These are phyloP conservation scores for Cyprinella venusta DNA, from an alignment of 2,797 vertebrate genomes.

Conservation along the genomic window DNA sequence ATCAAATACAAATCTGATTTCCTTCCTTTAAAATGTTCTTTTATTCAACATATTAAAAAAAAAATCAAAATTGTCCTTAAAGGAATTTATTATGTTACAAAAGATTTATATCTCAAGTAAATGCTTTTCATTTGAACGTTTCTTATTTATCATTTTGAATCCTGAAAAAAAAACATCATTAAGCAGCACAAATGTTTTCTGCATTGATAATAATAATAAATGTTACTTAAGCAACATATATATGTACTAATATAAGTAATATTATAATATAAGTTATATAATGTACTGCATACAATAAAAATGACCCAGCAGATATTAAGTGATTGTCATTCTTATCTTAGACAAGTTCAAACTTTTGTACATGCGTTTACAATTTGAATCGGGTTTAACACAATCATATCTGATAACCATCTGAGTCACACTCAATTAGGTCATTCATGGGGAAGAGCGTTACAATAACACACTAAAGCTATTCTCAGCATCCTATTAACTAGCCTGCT, in stretches of 20 bases:
- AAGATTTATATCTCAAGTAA: not conserved
- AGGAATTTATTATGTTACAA: not conserved
- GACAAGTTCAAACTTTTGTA: constrained; percentile 40
- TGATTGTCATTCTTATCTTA: constrained; percentile 46
- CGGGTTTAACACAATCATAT: constrained; percentile 39
- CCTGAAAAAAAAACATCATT: not conserved
- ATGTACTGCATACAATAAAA: not conserved
- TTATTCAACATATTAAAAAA: not conserved
- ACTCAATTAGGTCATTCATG: constrained; percentile 53
- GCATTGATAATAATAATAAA: not conserved
- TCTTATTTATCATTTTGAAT: not conserved
- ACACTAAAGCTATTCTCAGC: constrained; percentile 28
- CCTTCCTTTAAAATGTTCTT: not conserved
- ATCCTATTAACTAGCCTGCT: constrained; percentile 35
- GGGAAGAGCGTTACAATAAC: constrained; percentile 43
- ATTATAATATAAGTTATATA: too few relatives aligned
- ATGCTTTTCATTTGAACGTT: not conserved
- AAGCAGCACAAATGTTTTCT: not conserved
- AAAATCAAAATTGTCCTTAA: too few relatives aligned
- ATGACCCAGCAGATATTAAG: not conserved
- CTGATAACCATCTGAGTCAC: constrained; percentile 53
- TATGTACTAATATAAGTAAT: too few relatives aligned
- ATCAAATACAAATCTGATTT: not conserved
- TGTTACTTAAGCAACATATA: not conserved
- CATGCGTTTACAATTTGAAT: constrained; percentile 54